phyloP scores from a whole-genome alignment of 2,113 vertebrate genomes.

The Onychorhynchus coronatus region DNA sequence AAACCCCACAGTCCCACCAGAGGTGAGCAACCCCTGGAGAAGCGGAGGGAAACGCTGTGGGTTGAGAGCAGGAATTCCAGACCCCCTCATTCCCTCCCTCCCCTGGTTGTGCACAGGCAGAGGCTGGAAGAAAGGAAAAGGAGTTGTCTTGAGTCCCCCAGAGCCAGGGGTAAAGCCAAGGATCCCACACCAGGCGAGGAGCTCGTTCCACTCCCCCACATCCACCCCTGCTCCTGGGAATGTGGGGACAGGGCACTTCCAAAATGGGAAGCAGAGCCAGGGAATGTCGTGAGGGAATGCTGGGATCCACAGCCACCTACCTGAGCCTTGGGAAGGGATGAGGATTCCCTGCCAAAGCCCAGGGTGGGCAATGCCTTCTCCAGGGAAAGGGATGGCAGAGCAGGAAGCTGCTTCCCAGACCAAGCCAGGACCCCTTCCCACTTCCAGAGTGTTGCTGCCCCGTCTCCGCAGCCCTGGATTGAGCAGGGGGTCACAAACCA shows the following conservation, averaged over 20 bases:
- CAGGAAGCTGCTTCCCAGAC: not conserved
- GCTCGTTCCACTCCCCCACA: not conserved
- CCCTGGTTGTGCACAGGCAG: not conserved
- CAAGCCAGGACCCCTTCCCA: not conserved
- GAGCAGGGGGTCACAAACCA: not conserved
- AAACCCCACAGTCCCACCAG: not conserved
- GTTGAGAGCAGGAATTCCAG: not conserved
- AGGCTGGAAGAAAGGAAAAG: not conserved
- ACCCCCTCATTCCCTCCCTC: not conserved
- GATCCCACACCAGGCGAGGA: not conserved
- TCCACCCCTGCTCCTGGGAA: not conserved
- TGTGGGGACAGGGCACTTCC: rapidly evolving
- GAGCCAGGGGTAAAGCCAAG: not conserved
- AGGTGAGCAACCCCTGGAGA: not conserved
- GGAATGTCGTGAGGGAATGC: not conserved
- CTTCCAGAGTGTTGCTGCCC: not conserved
- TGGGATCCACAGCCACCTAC: too few relatives aligned
- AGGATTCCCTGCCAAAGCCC: not conserved
- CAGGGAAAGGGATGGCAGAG: not conserved
- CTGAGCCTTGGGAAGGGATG: not conserved
- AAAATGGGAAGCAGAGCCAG: rapidly evolving
- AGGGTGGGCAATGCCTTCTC: rapidly evolving
- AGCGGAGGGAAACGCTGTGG: not conserved
- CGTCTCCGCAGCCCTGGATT: not conserved
- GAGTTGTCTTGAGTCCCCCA: rapidly evolving